Conservation (phyloP, 23 tunicate genomes). For the Phallusia fumigata region DNA sequence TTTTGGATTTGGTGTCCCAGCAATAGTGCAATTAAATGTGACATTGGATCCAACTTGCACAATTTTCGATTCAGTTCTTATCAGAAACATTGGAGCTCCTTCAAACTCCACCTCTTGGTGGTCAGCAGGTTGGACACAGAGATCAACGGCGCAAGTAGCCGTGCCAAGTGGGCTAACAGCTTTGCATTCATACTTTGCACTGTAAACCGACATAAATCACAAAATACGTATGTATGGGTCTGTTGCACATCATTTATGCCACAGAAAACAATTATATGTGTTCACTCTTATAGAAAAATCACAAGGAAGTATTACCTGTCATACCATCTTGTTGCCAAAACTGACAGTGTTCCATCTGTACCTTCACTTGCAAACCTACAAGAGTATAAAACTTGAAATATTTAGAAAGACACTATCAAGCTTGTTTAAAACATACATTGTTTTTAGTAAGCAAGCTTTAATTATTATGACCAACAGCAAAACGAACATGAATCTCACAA, state of each 20-base stretch:
- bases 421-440: no score
- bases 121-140: conserved; percentile 41
- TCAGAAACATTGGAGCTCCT: conserved; percentile 63
- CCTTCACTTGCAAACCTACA: conserved; percentile 38
- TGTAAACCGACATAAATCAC: not conserved
- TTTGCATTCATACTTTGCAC: conserved; percentile 50
- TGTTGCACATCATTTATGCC: no score
- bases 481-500: not conserved
- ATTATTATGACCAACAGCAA: no score
- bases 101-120: conserved; percentile 50
- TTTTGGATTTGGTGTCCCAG: conserved; percentile 49
- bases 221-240: no score
- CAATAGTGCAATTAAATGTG: conserved; percentile 45
- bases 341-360: conserved; percentile 16
- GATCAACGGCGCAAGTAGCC: conserved; percentile 37
- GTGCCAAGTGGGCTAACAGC: conserved; percentile 48
- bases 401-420: no score
- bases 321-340: conserved; percentile 45
- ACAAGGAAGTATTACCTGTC: conserved; percentile 42
- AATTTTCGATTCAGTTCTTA: conserved; percentile 22
- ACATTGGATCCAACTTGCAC: conserved; percentile 27
- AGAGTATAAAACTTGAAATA: no score
- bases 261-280: no score
- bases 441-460: no score
- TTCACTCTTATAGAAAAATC: no score